Base-by-base conservation (phyloP, 2,113 vertebrate species). In the Cavia aperea region DNA sequence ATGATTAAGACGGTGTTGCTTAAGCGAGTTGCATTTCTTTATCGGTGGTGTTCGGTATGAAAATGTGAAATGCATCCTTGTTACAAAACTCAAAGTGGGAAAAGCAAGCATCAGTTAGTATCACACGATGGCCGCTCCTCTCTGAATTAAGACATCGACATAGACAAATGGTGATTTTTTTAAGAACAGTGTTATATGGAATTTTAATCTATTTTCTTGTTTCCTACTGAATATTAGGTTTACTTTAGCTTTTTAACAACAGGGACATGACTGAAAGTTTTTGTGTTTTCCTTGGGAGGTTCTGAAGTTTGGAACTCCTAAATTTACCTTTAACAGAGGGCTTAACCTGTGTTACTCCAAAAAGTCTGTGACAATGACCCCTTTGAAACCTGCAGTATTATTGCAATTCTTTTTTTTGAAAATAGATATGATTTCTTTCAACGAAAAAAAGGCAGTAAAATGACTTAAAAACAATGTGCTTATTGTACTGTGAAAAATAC, bases 241-340 rank as follows among this genome's bases (percentile, higher is more conserved):
- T 39, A 56, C 8, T 75, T 86, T 65, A 89, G 43, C 39, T 73
- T 93, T 93, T 89, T 36, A 68, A 84, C 62, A 91, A 72, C 2
- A 65, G 81, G 82, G 9, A 54, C 49, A 54, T 54, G 8, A 43
- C 3, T 73, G 56, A 60, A 95, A 7, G 11, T 11, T 81, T 94
- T 92, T 63, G 18, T 24, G 63, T 81, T 94, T 88, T 46, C 43
- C 31, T 84, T 62, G n/a, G 29, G 79, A 75, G 56, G 16, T 84
- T 73, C 23, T 79, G 73, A 88, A 93, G 56, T 91, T 83, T 79
- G 54, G 24, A 94, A 81, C 7, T 68, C 88, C 86, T 24, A 58
- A 77, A 60, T 85, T 84, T 81, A 33, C 81, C 23, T 93, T 82
- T 81, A 84, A 62, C n/a, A 72, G 31, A 81, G 62, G 88, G 8